Conservation (phyloP, 2,888 invertebrate genomes). For the Galeruca laticollis region DNA sequence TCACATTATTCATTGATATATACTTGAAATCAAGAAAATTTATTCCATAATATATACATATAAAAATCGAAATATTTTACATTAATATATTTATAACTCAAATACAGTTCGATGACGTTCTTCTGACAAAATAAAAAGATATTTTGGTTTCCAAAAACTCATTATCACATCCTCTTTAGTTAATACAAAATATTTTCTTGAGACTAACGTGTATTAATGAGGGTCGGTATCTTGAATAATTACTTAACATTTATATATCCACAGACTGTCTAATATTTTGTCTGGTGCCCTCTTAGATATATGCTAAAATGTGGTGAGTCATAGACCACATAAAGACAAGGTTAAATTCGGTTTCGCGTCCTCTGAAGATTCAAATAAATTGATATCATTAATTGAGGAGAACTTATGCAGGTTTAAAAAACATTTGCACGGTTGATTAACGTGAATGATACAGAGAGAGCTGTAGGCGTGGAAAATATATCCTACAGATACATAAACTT, state of each 20-base stretch:
- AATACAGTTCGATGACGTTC: too few relatives aligned
- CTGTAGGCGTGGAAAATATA: neutral
- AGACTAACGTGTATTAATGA: constrained; percentile 40
- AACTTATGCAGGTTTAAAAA: neutral
- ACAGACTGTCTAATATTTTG: constrained; percentile 38
- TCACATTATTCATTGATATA: too few relatives aligned
- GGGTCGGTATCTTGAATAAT: constrained; percentile 43
- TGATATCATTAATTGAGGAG: constrained; percentile 45
- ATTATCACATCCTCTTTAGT: constrained; percentile 50
- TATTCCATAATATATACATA: too few relatives aligned
- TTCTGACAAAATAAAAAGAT: neutral
- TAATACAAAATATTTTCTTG: constrained; percentile 36
- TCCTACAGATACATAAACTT: neutral
- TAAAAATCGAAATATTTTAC: too few relatives aligned
- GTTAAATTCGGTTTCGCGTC: constrained; percentile 19
- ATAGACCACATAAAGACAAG: constrained; percentile 47
- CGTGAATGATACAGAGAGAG: neutral
- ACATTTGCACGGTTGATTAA: neutral
- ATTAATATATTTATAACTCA: too few relatives aligned
- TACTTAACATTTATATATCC: constrained; percentile 42
- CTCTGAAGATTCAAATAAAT: constrained; percentile 45
- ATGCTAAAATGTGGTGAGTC: constrained; percentile 44
- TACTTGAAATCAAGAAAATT: too few relatives aligned
- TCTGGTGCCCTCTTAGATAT: constrained; percentile 25
- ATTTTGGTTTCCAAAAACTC: constrained; percentile 45